These are phyloP conservation scores for Diorhabda carinulata DNA, from an alignment of 1,140 invertebrate genomes.

Conservation along the genomic window DNA sequence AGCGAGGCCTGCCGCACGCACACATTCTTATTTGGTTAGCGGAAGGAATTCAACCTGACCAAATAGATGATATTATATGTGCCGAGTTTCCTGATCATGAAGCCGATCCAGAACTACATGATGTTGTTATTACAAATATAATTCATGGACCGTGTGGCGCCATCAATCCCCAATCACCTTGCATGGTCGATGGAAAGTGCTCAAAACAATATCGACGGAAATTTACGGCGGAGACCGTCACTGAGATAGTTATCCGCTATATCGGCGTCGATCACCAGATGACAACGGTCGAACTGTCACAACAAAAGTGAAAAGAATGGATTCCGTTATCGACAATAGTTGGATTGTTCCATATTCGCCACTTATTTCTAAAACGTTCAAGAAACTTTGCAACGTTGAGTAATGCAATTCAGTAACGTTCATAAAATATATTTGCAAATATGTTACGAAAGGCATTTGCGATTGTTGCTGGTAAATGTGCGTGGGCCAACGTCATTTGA, in stretches of 20 bases:
- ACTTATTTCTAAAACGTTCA: conserved; percentile 41
- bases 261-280: conserved; percentile 45
- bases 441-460: conserved; percentile 41
- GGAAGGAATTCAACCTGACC: conserved; percentile 42
- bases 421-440: conserved; percentile 33
- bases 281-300: conserved; percentile 32
- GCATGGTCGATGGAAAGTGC: conserved; percentile 40
- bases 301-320: conserved; percentile 15
- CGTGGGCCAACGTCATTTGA: no score
- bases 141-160: conserved; percentile 40
- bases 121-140: conserved; percentile 43
- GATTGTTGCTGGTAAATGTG: no score
- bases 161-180: conserved; percentile 13
- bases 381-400: conserved; percentile 49
- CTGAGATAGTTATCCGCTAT: conserved; percentile 44
- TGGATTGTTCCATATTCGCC: conserved; percentile 48
- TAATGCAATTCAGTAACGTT: conserved; percentile 44
- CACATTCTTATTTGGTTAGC: conserved; percentile 48
- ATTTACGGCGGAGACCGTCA: conserved; percentile 30
- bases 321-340: conserved; percentile 27
- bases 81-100: conserved; percentile 44
- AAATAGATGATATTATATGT: conserved; percentile 47
- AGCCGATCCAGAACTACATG: conserved; percentile 41
- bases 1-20: conserved; percentile 49
- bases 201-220: conserved; percentile 14